Evolutionary conservation across 30 jellyfish, hydroid and myxozoan species (phyloP).

Genomic region (Cassiopea xamachana): DNA sequence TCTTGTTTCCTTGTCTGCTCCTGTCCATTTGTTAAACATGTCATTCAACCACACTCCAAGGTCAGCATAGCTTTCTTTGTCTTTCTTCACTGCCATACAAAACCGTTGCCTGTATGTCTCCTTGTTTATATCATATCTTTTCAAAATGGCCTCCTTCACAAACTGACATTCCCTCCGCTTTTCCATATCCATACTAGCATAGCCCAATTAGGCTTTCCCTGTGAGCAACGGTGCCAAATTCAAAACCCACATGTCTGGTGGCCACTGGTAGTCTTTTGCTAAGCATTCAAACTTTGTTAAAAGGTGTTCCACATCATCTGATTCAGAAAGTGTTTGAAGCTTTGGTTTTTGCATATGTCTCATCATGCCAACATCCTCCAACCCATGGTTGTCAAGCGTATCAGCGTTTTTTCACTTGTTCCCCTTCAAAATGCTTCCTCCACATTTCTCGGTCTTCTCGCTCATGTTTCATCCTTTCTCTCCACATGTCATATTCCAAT

Average conservation of each 20-base stretch:
- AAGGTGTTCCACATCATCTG: constrained; percentile 3
- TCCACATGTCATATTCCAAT: neutral
- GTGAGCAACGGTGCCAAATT: constrained; percentile 9
- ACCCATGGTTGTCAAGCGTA: neutral
- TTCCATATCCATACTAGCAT: neutral
- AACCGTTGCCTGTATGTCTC: constrained; percentile 2
- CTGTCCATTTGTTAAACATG: constrained; percentile 2
- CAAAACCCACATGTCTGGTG: constrained; percentile 21
- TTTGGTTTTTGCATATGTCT: constrained; percentile 10
- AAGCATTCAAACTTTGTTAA: neutral
- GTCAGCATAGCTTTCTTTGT: neutral
- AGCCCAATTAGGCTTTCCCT: neutral
- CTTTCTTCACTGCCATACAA: neutral
- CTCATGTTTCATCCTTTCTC: neutral
- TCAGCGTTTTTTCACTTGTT: neutral
- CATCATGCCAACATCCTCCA: constrained; percentile 20
- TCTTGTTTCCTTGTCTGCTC: constrained; percentile 13
- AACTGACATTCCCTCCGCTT: neutral
- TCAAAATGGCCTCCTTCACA: neutral
- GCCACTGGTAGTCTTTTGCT: constrained; percentile 13
- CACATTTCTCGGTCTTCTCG: constrained; percentile 19
- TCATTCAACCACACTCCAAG: neutral
- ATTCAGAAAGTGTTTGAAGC: constrained; percentile 8
- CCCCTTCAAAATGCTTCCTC: constrained; percentile 18
- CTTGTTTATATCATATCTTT: constrained; percentile 4